These are phyloP conservation scores for Ormyrus nitidulus DNA, from an alignment of 2,888 invertebrate species.

Conservation along the genomic window DNA sequence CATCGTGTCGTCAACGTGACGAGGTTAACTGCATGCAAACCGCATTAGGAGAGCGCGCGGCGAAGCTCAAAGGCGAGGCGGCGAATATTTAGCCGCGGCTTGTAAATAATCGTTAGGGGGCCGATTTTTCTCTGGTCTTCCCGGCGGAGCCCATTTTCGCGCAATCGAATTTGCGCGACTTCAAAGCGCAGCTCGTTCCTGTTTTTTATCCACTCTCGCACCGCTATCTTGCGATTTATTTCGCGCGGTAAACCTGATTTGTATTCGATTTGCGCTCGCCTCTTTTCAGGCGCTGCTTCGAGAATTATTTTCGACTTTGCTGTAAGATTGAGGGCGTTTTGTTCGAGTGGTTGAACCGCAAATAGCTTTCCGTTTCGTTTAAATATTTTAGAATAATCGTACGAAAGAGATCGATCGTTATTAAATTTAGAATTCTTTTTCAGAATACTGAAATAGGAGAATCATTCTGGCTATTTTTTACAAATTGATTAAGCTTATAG, in stretches of 20 bases:
- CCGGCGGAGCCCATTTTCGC: conserved; percentile 22
- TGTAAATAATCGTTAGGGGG: conserved; percentile 50
- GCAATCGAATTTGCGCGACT: conserved; percentile 47
- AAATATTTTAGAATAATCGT: no score
- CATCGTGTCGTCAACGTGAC: conserved; percentile 39
- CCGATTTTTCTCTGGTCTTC: neutral
- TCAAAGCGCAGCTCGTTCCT: conserved; percentile 27
- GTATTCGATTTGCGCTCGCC: conserved; percentile 1
- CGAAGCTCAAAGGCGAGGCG: neutral
- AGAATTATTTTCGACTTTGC: no score
- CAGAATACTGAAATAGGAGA: no score
- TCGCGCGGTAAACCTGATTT: conserved; percentile 40
- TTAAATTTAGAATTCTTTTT: no score
- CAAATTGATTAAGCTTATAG: no score
- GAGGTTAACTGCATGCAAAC: conserved; percentile 56
- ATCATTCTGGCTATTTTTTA: no score
- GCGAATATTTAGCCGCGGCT: conserved; percentile 9
- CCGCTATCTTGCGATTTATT: conserved; percentile 40
- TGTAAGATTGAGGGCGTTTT: no score
- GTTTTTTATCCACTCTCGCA: conserved; percentile 22
- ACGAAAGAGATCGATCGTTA: no score
- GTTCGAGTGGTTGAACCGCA: no score
- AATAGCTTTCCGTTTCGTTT: no score
- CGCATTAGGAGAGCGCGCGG: conserved; percentile 38
- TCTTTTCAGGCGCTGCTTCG: conserved; percentile 3